Percentiles rank a stretch among this genome's conserved stretches.
Conservation (phyloP, 2,888 invertebrate genomes). For the Melanchra persicariae region DNA sequence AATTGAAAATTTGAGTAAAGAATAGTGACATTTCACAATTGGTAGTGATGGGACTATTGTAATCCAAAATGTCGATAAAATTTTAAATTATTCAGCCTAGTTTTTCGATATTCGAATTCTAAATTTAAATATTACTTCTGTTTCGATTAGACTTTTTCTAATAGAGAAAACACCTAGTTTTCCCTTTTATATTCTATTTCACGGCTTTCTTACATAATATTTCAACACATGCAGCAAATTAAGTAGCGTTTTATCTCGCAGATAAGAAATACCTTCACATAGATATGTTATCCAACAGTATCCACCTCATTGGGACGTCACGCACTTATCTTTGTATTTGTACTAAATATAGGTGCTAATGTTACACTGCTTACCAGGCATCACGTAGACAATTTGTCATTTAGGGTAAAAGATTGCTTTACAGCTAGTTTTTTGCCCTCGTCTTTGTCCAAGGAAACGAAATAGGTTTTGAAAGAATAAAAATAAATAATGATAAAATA, state of each 20-base stretch:
- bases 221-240: conserved; percentile 39
- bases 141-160: not conserved
- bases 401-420: not conserved
- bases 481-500: too few relatives aligned
- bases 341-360: conserved; percentile 41
- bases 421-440: not conserved
- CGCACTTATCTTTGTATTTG: conserved; percentile 11
- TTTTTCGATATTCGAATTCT: too few relatives aligned
- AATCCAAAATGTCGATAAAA: conserved; percentile 7
- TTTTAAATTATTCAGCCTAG: too few relatives aligned
- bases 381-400: conserved; percentile 48
- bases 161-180: not conserved
- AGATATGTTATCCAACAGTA: conserved; percentile 51
- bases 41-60: conserved; percentile 21
- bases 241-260: conserved; percentile 47
- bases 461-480: not conserved
- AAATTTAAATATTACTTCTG: not conserved
- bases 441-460: not conserved
- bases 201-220: conserved; percentile 38
- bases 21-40: not conserved
- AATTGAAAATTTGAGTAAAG: too few relatives aligned
- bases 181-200: not conserved
- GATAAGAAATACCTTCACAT: conserved; percentile 49
- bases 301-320: conserved; percentile 38
- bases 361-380: not conserved